Base-by-base conservation (phyloP, 1,140 invertebrate species). In the Macrotrachela quadricornifera region DNA sequence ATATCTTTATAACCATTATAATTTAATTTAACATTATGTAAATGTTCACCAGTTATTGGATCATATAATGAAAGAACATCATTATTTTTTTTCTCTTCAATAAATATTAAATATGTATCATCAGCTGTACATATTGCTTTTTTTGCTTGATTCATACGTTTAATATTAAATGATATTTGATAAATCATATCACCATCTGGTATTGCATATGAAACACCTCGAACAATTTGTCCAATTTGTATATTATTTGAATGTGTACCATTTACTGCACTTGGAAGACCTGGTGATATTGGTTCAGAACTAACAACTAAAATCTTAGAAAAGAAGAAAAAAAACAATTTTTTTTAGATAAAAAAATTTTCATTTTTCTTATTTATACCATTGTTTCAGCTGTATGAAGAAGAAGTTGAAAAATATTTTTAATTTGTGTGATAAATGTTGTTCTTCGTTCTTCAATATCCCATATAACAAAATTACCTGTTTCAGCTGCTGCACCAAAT, bases 51-150 rank as follows among this genome's bases (percentile, higher is more conserved):
- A 37, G 78, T 86, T 59, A 80, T 80, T 0, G 81, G 81, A 61
- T 81, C 81, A 62, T 84, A 84, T 4, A 88, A 78, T 51, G 79
- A 78, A 6, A 94, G 64, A 41, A 80, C 82, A 64, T 92, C 85
- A 54, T 80, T 78, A 50, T 77, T 80, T 64, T 86, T 87, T 58
- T 90, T 85, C 11, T 80, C 77, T 0, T 79, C 80, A 15, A 82
- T 77, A 40, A 81, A 76, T 2, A 83, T 77, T 1, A 92, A 70
- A 63, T 81, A 76, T 4, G 77, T 74, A 40, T 78, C 78, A 64
- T 94, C 86, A 0, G 78, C 78, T 0, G 85, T 85, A 1, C 88
- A 72, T 6, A 83, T 80, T 0, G 80, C 78, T 57, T 60, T 58
- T 47, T 64, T 61, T 50, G 64, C 70, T 37, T 61, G 62, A 17